Conservation (phyloP, 1,140 invertebrate species). For the Heliconius hermathena region DNA sequence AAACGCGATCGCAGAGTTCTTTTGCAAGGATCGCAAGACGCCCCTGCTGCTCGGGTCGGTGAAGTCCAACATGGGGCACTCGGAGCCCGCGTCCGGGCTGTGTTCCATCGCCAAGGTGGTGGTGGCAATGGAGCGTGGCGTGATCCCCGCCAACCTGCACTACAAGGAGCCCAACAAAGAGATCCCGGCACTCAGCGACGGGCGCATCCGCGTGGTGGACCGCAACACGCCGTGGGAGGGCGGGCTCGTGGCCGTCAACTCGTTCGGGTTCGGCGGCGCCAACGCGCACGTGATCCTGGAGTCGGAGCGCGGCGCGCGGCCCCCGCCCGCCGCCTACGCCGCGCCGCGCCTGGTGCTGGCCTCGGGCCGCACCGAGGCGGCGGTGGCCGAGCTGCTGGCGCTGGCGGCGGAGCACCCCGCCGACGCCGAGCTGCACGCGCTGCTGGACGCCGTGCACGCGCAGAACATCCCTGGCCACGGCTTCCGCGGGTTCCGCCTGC, state of each 20-base stretch:
- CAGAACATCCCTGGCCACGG: constrained; percentile 86
- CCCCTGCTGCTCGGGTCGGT: constrained; percentile 96
- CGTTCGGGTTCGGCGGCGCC: constrained; percentile 98
- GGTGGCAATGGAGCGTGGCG: constrained; percentile 93
- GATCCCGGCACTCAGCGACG: constrained; percentile 93
- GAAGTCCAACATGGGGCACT: constrained; percentile 99
- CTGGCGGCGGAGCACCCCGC: constrained; percentile 83
- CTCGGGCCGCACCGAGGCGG: constrained; percentile 93
- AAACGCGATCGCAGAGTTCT: constrained; percentile 95
- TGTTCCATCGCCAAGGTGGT: constrained; percentile 95
- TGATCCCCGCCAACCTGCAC: constrained; percentile 96
- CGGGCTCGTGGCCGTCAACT: constrained; percentile 94
- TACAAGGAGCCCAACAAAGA: constrained; percentile 93
- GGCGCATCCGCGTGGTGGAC: constrained; percentile 91
- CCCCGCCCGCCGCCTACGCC: constrained; percentile 56
- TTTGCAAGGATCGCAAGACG: constrained; percentile 91
- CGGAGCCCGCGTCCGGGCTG: constrained; percentile 95
- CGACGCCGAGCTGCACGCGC: constrained; percentile 89
- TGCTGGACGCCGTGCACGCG: constrained; percentile 89
- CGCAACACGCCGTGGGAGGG: constrained; percentile 91
- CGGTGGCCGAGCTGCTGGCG: constrained; percentile 86
- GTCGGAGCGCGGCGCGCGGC: constrained; percentile 81
- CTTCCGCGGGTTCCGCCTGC: constrained; percentile 89
- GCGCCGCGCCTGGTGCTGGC: constrained; percentile 89
- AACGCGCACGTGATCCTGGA: constrained; percentile 96